A percentile compares a stretch with the other conserved stretches of the same genome.
These are phyloP conservation scores for Linnaemya vulpina DNA, from an alignment of 2,888 invertebrate genomes.

Conservation along the genomic window DNA sequence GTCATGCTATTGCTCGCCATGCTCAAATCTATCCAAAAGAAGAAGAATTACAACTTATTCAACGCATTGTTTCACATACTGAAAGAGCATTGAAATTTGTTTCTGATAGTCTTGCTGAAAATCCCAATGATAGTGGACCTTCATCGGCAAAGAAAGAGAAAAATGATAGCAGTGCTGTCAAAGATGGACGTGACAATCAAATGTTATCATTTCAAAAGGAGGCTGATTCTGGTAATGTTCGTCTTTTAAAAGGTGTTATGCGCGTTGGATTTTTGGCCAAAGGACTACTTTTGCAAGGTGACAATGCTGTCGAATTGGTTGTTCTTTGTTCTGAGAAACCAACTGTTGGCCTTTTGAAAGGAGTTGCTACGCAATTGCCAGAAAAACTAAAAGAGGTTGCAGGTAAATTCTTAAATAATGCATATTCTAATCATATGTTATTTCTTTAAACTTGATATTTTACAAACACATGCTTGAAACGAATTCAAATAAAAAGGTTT, in stretches of 20 bases:
- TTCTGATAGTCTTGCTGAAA: slow-evolving; percentile 92
- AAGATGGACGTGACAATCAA: slow-evolving; percentile 91
- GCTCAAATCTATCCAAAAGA: slow-evolving; percentile 97
- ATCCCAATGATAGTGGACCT: slow-evolving; percentile 76
- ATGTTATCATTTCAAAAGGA: slow-evolving; percentile 89
- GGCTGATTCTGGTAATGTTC: slow-evolving; percentile 85
- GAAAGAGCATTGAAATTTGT: slow-evolving; percentile 97
- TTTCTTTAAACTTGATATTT: slow-evolving; percentile 14
- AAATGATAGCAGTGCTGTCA: slow-evolving; percentile 83
- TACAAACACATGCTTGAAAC: slow-evolving; percentile 47
- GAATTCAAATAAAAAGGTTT: slow-evolving; percentile 45
- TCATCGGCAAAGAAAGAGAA: slow-evolving; percentile 80
- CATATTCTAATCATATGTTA: not conserved
- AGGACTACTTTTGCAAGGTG: slow-evolving; percentile 93
- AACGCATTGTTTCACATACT: slow-evolving; percentile 95
- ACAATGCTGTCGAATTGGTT: slow-evolving; percentile 94
- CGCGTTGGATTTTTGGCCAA: slow-evolving; percentile 96
- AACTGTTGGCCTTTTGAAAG: slow-evolving; percentile 92
- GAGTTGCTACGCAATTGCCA: slow-evolving; percentile 93
- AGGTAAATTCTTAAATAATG: slow-evolving; percentile 83
- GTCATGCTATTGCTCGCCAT: slow-evolving; percentile 96
- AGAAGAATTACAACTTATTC: slow-evolving; percentile 93
- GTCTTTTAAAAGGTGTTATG: slow-evolving; percentile 97
- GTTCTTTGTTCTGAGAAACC: slow-evolving; percentile 98
- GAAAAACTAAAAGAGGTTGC: slow-evolving; percentile 89